Percentiles rank a stretch among this genome's conserved stretches.
phyloP scores from a whole-genome alignment of 2,113 vertebrate species.

The Nymphicus hollandicus region DNA sequence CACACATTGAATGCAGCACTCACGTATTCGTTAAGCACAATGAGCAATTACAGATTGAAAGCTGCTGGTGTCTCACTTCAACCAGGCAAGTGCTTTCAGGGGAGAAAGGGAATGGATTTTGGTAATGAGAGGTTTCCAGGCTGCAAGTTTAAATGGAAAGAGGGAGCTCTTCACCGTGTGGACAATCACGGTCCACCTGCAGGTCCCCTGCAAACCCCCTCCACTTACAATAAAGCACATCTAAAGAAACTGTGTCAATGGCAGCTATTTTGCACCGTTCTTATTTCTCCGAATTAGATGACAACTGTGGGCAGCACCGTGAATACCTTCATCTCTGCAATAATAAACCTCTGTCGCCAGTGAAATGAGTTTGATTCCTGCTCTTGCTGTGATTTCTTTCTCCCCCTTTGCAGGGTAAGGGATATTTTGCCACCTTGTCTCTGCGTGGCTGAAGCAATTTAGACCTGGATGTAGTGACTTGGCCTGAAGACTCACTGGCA shows the following conservation, averaged over 20 bases:
- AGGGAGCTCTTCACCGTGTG: neutral
- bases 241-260: neutral
- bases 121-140: neutral
- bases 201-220: neutral
- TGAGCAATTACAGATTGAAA: neutral
- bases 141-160: neutral
- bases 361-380: neutral
- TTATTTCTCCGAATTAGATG: neutral
- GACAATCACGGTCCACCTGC: neutral
- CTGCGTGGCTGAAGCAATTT: neutral
- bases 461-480: neutral
- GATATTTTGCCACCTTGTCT: neutral
- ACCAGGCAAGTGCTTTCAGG: neutral
- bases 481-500: neutral
- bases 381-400: neutral
- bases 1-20: rapidly evolving
- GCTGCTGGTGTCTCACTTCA: constrained; percentile 46
- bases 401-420: neutral
- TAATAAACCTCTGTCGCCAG: neutral
- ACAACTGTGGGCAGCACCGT: neutral
- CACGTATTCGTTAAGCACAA: neutral
- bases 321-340: neutral
- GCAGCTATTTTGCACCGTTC: neutral
- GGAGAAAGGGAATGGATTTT: neutral
- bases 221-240: neutral